Evolutionary conservation across 2,888 invertebrate species (phyloP).

Genomic region (Microctonus hyperodae): DNA sequence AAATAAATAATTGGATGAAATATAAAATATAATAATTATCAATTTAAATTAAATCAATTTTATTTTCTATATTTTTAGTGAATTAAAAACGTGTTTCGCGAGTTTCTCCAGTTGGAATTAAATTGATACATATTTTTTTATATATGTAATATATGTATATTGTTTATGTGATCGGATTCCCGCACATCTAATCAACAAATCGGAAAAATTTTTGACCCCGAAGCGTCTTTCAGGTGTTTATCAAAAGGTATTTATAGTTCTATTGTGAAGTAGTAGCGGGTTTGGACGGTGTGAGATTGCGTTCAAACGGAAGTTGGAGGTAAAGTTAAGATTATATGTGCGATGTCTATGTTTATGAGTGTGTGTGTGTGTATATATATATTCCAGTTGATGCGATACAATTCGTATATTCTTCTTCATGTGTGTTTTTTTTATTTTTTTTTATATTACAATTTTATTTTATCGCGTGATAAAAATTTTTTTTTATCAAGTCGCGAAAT

Average conservation of each 20-base stretch:
- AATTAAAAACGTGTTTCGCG: constrained; percentile 4
- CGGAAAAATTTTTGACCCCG: constrained; percentile 28
- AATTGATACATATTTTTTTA: not conserved
- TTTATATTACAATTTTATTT: no score
- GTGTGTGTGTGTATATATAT: constrained; percentile 24
- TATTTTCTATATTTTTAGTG: not conserved
- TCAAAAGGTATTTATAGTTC: constrained; percentile 18
- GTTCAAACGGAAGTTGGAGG: constrained; percentile 20
- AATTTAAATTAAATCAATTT: not conserved
- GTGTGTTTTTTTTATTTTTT: constrained; percentile 14
- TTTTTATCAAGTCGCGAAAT: constrained; percentile 1
- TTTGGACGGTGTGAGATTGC: constrained; percentile 13
- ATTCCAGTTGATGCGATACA: constrained; percentile 23
- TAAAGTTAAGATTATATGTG: constrained; percentile 7
- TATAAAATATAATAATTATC: not conserved
- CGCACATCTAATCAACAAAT: constrained; percentile 27
- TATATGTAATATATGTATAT: not conserved
- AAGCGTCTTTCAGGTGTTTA: constrained; percentile 24
- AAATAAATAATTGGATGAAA: not conserved
- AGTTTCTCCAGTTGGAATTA: not conserved
- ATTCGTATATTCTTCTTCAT: constrained; percentile 2
- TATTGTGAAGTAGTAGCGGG: not conserved
- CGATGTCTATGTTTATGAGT: not conserved
- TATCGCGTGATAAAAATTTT: no score
- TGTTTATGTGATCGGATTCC: constrained; percentile 22